Base-by-base conservation (phyloP, 2,797 vertebrate genomes). In the Tinamus major region DNA sequence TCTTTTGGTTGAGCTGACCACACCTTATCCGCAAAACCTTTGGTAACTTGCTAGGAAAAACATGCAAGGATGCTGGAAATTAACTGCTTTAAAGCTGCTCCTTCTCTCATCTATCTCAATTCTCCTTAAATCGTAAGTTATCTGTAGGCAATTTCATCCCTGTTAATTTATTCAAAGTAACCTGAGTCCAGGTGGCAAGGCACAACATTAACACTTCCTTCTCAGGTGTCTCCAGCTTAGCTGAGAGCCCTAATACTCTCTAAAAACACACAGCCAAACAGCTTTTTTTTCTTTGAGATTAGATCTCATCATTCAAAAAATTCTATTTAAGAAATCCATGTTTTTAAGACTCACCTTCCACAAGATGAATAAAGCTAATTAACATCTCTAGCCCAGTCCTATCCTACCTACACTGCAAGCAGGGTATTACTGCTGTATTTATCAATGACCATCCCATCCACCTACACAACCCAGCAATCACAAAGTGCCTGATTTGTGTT, bases 31-130 rank as follows among this genome's bases (percentile, higher is more conserved):
- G 7, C 58, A 17, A 23, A 35, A 31, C 1, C 53, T 56, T 33
- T 42, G 55, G 42, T 17, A 72, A 21, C n/a, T 20, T 33, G 21
- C 62, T 69, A 31, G 39, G 44, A 35, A 53, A 27, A 56, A 17
- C 4, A 12, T 1, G 15, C 0, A 46, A 26, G 70, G 56, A 33
- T 0, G 29, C 4, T 24, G 55, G 15, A 41, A 62, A 69, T 2
- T 2, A 55, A 17, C n/a, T n/a, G 21, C 51, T 69, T 31, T 20
- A 82, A 26, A 79, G 23, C 48, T 86, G 44, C 29, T 81, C 64
- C 33, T 76, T 68, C 21, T 56, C 26, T 10, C 4, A 4, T 12
- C 15, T 35, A 3, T 3, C 27, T 17, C 23, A 9, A 2, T 18
- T 76, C 69, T 49, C 19, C 56, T 70, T n/a, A n/a, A 79, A n/a